A percentile compares a stretch with the other conserved stretches of the same genome.
Conservation (phyloP, 2,797 vertebrate species). For the Neosilurus hyrtlii region DNA sequence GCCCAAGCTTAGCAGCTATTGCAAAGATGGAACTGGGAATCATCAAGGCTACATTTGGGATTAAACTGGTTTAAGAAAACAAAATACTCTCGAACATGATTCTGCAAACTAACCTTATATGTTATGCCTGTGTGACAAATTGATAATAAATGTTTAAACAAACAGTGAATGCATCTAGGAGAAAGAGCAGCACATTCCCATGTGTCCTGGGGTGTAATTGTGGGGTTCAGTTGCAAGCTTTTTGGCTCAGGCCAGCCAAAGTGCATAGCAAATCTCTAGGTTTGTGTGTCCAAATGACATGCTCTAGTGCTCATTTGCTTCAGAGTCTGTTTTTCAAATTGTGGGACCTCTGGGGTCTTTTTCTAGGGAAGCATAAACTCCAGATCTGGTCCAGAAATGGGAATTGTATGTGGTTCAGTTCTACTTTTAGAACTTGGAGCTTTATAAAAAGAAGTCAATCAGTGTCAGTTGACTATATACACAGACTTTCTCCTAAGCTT, state of each 20-base stretch:
- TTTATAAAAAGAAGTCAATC: constrained; percentile 58
- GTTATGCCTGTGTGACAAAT: constrained; percentile 60
- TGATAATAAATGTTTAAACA: constrained; percentile 65
- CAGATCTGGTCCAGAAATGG: constrained; percentile 53
- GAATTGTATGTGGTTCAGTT: constrained; percentile 53
- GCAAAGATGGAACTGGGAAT: neutral
- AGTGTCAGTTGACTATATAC: constrained; percentile 50
- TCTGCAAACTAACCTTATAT: constrained; percentile 48
- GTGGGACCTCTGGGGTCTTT: constrained; percentile 52
- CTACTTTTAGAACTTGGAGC: constrained; percentile 57
- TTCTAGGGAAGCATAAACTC: constrained; percentile 60
- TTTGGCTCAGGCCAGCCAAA: constrained; percentile 49
- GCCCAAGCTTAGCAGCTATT: neutral
- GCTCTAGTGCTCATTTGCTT: constrained; percentile 55
- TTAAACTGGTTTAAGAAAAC: neutral
- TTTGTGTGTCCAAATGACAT: constrained; percentile 61
- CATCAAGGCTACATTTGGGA: neutral
- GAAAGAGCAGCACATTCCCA: constrained; percentile 42
- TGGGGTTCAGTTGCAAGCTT: constrained; percentile 57
- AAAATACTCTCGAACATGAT: neutral
- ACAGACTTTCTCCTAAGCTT: constrained; percentile 52
- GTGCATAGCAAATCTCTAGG: constrained; percentile 48
- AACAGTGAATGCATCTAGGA: constrained; percentile 62
- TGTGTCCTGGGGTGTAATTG: constrained; percentile 60
- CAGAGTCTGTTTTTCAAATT: constrained; percentile 66